These are phyloP conservation scores for Drosophila trapezifrons DNA, from an alignment of 1,140 invertebrate species.

Conservation along the genomic window DNA sequence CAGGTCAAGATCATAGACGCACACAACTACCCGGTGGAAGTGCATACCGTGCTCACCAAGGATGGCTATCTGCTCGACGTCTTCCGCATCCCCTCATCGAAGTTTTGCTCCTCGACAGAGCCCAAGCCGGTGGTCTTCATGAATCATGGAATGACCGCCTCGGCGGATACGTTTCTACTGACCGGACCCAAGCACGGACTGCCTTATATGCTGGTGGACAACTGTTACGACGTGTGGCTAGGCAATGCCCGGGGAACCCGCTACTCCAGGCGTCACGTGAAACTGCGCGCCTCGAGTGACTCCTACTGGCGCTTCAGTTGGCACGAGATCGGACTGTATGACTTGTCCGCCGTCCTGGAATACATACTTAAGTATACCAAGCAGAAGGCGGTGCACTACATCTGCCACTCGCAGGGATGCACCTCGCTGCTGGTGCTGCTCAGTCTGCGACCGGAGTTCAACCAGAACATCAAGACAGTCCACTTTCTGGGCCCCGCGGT, in stretches of 20 bases:
- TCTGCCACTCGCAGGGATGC: slow-evolving; percentile 85
- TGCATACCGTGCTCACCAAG: slow-evolving; percentile 57
- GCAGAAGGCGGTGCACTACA: slow-evolving; percentile 84
- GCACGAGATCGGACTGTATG: slow-evolving; percentile 89
- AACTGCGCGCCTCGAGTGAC: slow-evolving; percentile 70
- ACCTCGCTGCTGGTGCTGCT: slow-evolving; percentile 86
- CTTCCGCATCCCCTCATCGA: slow-evolving; percentile 84
- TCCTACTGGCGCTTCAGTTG: slow-evolving; percentile 85
- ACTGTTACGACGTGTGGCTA: slow-evolving; percentile 89
- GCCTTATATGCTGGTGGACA: slow-evolving; percentile 87
- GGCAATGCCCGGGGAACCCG: slow-evolving; percentile 88
- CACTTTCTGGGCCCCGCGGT: slow-evolving; percentile 87
- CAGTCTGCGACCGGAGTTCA: slow-evolving; percentile 88
- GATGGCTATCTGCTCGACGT: slow-evolving; percentile 85
- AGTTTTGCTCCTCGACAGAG: background rate
- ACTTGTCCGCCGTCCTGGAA: slow-evolving; percentile 88
- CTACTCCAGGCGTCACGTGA: slow-evolving; percentile 86
- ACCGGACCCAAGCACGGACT: slow-evolving; percentile 84
- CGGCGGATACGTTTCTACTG: slow-evolving; percentile 85
- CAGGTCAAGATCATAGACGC: background rate
- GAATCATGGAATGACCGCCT: slow-evolving; percentile 87
- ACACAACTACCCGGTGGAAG: slow-evolving; percentile 10
- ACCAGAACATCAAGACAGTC: slow-evolving; percentile 85
- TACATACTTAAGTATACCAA: slow-evolving; percentile 63
- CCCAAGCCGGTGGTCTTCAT: slow-evolving; percentile 85